Evolutionary conservation across 2,888 invertebrate species (phyloP), one percentile per base, ranked within the genome.

Genomic region (Hylaea fasciaria): DNA sequence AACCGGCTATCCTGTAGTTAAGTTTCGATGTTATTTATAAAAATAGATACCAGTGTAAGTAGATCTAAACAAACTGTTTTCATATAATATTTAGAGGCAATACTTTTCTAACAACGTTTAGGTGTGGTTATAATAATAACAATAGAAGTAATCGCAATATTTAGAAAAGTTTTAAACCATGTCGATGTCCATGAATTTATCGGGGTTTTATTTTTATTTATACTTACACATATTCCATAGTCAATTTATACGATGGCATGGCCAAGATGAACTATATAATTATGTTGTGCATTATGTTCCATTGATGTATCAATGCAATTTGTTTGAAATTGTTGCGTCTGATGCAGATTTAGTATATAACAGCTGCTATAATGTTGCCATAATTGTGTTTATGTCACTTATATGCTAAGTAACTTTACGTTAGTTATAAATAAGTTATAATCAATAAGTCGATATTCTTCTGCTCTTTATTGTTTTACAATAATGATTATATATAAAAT

Each of bases 21-120:
- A 81, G 77, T 85, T 83, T 81, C 75, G 80, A 78, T 80, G 82
- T 83, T 81, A 78, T 77, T 75, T 78, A 78, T 78, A 77, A 76
- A 81, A 43, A 52, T 52, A 52, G 83, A 78, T 75, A 81, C 78
- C 74, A 76, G 74, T 82, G 78, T 88, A 87, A 85, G 86, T 90
- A 91, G 89, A 76, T 82, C 81, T 89, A 82, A 80, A 60, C 5
- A 85, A 83, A 83, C 84, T 86, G 84, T 83, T 85, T 84, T 87
- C 86, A 80, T 85, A 78, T 86, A 82, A 86, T 83, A 85, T 85
- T 86, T 90, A 91, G 89, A 87, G 87, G 89, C 89, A 88, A 88
- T 91, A 91, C 87, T 89, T 89, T 91, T 90, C 83, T 89, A 89
- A 90, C 84, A 86, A 87, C 85, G 85, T 87, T 84, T 90, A 91